A percentile compares a stretch with the other conserved stretches of the same genome.
Conservation (phyloP, 2,113 vertebrate species). For the Perognathus longimembris region DNA sequence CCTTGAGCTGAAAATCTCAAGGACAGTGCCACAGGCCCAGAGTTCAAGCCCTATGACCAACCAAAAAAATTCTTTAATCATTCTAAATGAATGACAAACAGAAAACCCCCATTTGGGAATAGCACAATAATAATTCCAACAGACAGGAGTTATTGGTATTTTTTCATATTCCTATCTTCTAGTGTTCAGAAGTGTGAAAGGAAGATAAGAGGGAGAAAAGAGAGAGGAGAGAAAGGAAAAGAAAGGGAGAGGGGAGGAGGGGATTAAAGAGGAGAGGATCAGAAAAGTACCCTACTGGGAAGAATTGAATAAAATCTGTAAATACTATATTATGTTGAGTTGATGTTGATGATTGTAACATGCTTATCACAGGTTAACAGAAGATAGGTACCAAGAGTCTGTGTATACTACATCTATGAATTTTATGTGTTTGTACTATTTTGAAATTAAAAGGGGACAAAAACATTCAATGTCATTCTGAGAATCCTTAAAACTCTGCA, state of each 20-base stretch:
- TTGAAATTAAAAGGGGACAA: not conserved
- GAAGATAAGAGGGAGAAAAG: not conserved
- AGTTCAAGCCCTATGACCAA: no score
- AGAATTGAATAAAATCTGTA: not conserved
- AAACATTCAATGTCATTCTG: not conserved
- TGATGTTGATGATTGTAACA: not conserved
- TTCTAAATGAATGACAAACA: not conserved
- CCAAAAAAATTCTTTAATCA: no score
- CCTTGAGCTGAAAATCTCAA: no score
- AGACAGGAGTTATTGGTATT: not conserved
- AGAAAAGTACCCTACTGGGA: not conserved
- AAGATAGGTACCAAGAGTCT: not conserved
- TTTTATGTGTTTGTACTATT: not conserved
- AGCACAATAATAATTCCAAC: not conserved
- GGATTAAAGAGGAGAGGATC: not conserved
- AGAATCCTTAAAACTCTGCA: not conserved
- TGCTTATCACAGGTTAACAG: not conserved
- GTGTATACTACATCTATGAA: not conserved
- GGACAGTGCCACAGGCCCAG: no score
- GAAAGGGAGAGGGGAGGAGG: not conserved
- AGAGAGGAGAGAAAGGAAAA: no score
- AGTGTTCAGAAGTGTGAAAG: not conserved
- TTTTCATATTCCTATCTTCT: not conserved
- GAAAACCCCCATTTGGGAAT: not conserved
- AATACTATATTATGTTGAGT: not conserved